A percentile compares a stretch with the other conserved stretches of the same genome.
Evolutionary conservation across 1,140 invertebrate species (phyloP).

Genomic region (Drosophila novamexicana): DNA sequence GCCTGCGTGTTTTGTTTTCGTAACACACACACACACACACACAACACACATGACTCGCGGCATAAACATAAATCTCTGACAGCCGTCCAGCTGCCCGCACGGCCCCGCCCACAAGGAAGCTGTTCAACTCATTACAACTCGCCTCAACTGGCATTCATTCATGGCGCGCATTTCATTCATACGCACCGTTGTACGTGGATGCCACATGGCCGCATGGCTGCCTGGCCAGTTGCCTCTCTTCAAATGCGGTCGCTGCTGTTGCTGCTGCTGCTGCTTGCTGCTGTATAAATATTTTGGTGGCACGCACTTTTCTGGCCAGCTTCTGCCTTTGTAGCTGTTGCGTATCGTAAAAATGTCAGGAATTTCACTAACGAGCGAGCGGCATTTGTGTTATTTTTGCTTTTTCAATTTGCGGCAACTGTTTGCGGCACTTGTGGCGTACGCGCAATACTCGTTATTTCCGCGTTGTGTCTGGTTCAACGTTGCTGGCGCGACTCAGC

Average conservation of each 20-base stretch:
- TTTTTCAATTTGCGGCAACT: slow-evolving; percentile 28
- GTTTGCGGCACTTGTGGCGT: slow-evolving; percentile 57
- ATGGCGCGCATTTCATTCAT: slow-evolving; percentile 54
- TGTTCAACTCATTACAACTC: slow-evolving; percentile 22
- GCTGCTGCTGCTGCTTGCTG: neutral
- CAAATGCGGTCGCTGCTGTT: slow-evolving; percentile 7
- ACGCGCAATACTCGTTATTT: slow-evolving; percentile 52
- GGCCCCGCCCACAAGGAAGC: neutral
- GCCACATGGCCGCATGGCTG: slow-evolving; percentile 43
- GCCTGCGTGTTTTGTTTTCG: slow-evolving; percentile 57
- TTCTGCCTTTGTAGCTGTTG: neutral
- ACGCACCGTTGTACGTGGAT: slow-evolving; percentile 56
- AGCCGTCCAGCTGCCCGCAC: slow-evolving; percentile 5
- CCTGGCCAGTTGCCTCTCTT: slow-evolving; percentile 9
- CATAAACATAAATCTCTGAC: slow-evolving; percentile 70
- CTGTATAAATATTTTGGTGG: slow-evolving; percentile 47
- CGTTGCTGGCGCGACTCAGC: slow-evolving; percentile 73
- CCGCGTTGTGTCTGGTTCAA: slow-evolving; percentile 54
- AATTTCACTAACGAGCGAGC: slow-evolving; percentile 65
- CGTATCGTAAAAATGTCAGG: slow-evolving; percentile 22
- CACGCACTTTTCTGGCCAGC: slow-evolving; percentile 67
- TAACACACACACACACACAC: slow-evolving; percentile 37
- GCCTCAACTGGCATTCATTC: slow-evolving; percentile 68
- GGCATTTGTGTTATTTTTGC: neutral
- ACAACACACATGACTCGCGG: slow-evolving; percentile 60